Base-by-base conservation (phyloP, 2,888 invertebrate genomes). In the Apodemia duryi region DNA sequence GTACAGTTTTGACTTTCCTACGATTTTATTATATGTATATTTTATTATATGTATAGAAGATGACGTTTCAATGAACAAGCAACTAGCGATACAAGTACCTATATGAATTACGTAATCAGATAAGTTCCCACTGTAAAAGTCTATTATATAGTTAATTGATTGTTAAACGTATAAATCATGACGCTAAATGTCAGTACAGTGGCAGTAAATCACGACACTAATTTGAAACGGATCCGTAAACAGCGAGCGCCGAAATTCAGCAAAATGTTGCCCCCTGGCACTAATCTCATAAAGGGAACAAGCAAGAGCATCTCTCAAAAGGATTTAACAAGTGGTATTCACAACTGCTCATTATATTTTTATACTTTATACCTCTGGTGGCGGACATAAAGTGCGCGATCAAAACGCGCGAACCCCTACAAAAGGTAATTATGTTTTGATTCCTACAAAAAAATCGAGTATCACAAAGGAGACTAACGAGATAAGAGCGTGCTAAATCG, bases 351-450 rank as follows among this genome's bases (percentile, higher is more conserved):
- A 91, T 91, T 91, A 91, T 91, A 91, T 91, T 90, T 91, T 91
- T 91, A 91, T 91, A 89, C 88, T 88, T 88, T 86, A 88, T 88
- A 86, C 86, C 83, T 83, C 81, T 79, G 81, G 80, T 83, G 82
- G 79, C 78, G 74, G 79, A 81, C 88, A 84, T 89, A 88, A 88
- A 91, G 87, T 88, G 88, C 85, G 81, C 90, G 90, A 91, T 89
- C 91, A 88, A 87, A 91, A 89, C 89, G 85, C 88, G 88, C 87
- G 84, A 88, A 88, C 86, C 88, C 87, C 87, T 90, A 91, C 91
- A 91, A 91, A 91, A 90, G 91, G 91, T 91, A 91, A 91, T 91
- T 91, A 91, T 91, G 91, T 91, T 91, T 91, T 91, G 91, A 91
- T 91, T 91, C 86, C 84, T 88, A 88, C 85, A 89, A 89, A 86